A percentile compares a stretch with the other conserved stretches of the same genome.
phyloP scores from a whole-genome alignment of 1,140 invertebrate species.

The Pinna nobilis region DNA sequence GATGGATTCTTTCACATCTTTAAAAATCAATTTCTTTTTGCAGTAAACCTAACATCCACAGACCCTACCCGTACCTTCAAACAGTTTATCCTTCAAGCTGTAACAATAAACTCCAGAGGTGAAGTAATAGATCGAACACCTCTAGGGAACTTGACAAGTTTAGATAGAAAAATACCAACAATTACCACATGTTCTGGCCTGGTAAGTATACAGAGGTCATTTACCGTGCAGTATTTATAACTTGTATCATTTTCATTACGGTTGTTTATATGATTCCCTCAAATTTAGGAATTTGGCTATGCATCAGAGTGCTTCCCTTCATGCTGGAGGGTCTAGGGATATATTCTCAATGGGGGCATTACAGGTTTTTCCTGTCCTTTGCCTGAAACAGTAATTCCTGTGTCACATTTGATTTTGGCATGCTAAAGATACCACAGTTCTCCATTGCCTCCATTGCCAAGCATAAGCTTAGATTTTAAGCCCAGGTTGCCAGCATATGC shows the following conservation, averaged over 20 bases:
- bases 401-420: too few relatives aligned
- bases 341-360: too few relatives aligned
- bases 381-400: background rate
- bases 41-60: slow-evolving; percentile 23
- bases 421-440: too few relatives aligned
- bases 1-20: background rate
- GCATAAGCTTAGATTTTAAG: too few relatives aligned
- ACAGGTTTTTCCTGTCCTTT: too few relatives aligned
- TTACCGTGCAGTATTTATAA: background rate
- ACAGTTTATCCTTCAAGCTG: slow-evolving; percentile 38
- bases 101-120: slow-evolving; percentile 16
- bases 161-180: slow-evolving; percentile 3
- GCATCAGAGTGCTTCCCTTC: background rate
- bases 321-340: too few relatives aligned
- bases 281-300: background rate
- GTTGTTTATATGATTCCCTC: background rate
- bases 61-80: slow-evolving; percentile 8
- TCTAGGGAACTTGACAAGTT: background rate
- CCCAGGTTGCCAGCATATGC: too few relatives aligned
- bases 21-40: background rate
- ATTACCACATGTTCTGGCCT: background rate
- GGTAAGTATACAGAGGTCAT: background rate
- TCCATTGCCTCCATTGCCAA: too few relatives aligned
- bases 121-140: slow-evolving; percentile 5
- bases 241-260: background rate